phyloP scores from a whole-genome alignment of 2,113 vertebrate genomes.

The Acinonyx jubatus region DNA sequence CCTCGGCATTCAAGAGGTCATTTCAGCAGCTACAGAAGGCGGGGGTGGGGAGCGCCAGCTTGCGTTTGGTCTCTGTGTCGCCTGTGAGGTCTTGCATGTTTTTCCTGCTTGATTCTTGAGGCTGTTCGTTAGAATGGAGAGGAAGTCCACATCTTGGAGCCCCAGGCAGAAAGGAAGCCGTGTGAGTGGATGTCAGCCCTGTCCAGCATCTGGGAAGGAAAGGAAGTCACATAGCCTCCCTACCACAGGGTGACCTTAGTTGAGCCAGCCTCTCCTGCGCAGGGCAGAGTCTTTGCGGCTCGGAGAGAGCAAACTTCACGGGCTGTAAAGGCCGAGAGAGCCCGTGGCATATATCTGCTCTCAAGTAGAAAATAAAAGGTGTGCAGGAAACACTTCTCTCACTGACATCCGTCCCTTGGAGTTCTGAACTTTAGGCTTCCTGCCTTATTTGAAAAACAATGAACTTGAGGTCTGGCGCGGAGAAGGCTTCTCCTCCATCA shows the following conservation, averaged over 20 bases:
- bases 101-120: not conserved
- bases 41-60: not conserved
- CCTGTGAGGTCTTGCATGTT: fast-evolving
- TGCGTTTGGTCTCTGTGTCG: not conserved
- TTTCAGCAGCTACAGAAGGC: not conserved
- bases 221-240: not conserved
- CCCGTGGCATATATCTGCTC: not conserved
- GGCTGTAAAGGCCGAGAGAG: not conserved
- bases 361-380: not conserved
- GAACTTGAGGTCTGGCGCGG: not conserved
- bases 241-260: not conserved
- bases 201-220: not conserved
- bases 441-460: not conserved
- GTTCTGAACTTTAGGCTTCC: not conserved
- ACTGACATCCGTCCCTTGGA: not conserved
- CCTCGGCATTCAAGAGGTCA: not conserved
- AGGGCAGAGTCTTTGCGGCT: not conserved
- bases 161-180: not conserved
- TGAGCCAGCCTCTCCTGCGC: not conserved
- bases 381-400: not conserved
- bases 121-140: not conserved
- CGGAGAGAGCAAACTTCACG: not conserved
- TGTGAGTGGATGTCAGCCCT: not conserved
- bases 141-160: not conserved
- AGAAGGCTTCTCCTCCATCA: not conserved